Base-by-base conservation (phyloP, 2,113 vertebrate species). In the Mormoops blainvillei region DNA sequence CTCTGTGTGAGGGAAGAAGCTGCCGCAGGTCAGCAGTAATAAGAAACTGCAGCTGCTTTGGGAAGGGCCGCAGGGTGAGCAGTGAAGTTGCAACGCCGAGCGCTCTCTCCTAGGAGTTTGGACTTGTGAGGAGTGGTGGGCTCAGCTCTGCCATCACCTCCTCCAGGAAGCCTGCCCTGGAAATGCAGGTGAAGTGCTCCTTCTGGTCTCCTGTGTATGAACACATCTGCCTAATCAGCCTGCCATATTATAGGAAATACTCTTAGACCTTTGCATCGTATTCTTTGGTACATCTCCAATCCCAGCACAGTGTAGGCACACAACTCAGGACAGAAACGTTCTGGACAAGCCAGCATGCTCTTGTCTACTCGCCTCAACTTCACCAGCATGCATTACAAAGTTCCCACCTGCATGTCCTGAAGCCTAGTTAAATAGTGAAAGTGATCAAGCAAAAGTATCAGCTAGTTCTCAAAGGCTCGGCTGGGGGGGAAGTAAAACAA, bases 251-350 rank as follows among this genome's bases (percentile, higher is more conserved):
- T 77, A 88, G 52, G 22, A n/a, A 52, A 81, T 92, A 61, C 87
- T 96, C 86, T 74, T 63, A 91, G 50, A n/a, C 91, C 16, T 92
- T 89, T 94, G 71, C 81, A 50, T 43, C 50, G 77, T 83, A 65
- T n/a, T 77, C 58, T 78, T 78, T 95, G 50, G 84, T 96, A 52
- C 16, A 48, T 19, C 31, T 16, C 5, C 22, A 18, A 41, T 87
- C 33, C 48, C 54, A 85, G 61, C n/a, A 91, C 58, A 85, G 15
- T 33, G 33, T 28, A 96, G 52, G 36, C 19, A 76, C 54, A 93
- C 33, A 45, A 38, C 61, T 87, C 50, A 89, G 88, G 84, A 87
- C 38, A 80, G 76, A 89, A 41, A 83, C 16, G 13, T 83, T 81
- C 15, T 48, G 18, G 71, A 70, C 20, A 78, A 93, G 54, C 45